phyloP scores from a whole-genome alignment of 2,888 invertebrate species.

The Apamea anceps region DNA sequence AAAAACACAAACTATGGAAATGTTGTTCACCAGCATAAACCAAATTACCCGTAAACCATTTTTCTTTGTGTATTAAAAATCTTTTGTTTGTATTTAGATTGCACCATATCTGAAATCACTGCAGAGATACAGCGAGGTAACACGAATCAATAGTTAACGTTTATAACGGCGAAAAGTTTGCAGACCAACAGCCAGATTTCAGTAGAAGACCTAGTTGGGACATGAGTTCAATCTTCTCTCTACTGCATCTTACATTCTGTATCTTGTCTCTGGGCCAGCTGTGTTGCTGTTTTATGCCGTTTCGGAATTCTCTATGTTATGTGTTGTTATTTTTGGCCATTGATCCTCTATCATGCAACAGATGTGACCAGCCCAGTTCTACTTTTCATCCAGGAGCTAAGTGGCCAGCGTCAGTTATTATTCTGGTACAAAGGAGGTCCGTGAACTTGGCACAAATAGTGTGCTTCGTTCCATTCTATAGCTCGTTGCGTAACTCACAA shows the following conservation, averaged over 20 bases:
- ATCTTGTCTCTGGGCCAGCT: not conserved
- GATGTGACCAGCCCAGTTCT: not conserved
- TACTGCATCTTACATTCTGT: not conserved
- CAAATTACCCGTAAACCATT: not conserved
- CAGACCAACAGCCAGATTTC: constrained; percentile 23
- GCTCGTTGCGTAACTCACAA: not conserved
- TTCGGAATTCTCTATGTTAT: not conserved
- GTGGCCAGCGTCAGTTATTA: not conserved
- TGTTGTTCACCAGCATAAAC: not conserved
- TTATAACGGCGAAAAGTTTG: not conserved
- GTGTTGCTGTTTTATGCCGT: not conserved
- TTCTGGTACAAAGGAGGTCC: not conserved
- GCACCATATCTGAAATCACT: constrained; percentile 34
- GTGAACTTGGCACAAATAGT: not conserved
- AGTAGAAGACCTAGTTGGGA: not conserved
- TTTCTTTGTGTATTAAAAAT: not conserved
- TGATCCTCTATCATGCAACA: not conserved
- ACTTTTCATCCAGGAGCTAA: not conserved
- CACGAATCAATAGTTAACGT: constrained; percentile 8
- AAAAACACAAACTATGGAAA: not conserved
- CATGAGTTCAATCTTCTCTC: not conserved
- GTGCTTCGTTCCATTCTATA: not conserved
- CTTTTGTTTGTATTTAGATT: constrained; percentile 39
- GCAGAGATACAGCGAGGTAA: constrained; percentile 43
- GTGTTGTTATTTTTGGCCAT: not conserved